These are phyloP conservation scores for Pangasius krempfi DNA, from an alignment of 2,797 vertebrate genomes.

Conservation along the genomic window DNA sequence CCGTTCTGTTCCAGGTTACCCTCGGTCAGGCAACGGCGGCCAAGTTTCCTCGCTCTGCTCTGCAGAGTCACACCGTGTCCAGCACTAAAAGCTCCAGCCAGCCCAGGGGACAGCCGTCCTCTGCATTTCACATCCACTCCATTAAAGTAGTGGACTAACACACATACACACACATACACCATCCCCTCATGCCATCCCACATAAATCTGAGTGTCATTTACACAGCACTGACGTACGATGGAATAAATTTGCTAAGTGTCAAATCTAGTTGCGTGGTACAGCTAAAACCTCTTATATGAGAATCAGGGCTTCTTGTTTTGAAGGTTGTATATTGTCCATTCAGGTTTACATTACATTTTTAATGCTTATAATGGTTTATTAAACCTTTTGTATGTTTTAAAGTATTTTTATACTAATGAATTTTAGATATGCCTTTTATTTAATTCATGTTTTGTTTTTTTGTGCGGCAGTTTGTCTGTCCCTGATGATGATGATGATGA, in stretches of 20 bases:
- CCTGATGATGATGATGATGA: not conserved
- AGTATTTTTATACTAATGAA: slow-evolving; percentile 37
- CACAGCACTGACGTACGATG: not conserved
- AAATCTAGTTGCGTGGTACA: not conserved
- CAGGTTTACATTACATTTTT: not conserved
- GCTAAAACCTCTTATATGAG: not conserved
- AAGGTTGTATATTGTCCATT: slow-evolving; percentile 4
- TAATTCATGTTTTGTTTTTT: not conserved
- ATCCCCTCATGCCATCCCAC: not conserved
- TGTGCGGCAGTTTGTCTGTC: not conserved
- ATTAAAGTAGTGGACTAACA: slow-evolving; percentile 91
- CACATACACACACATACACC: not conserved
- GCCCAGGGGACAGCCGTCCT: slow-evolving; percentile 65
- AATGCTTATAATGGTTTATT: not conserved
- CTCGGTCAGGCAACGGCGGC: slow-evolving; percentile 86
- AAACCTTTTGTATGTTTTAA: not conserved
- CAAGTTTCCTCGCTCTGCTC: slow-evolving; percentile 82
- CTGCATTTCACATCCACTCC: slow-evolving; percentile 76
- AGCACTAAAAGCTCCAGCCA: slow-evolving; percentile 68
- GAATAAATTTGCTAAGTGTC: not conserved
- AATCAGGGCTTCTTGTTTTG: slow-evolving; percentile 24
- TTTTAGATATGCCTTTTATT: slow-evolving; percentile 35
- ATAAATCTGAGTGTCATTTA: slow-evolving; percentile 5
- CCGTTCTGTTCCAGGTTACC: slow-evolving; percentile 79
- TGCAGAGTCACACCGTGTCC: slow-evolving; percentile 70